phyloP scores from a whole-genome alignment of 2,888 invertebrate species.

The Yponomeuta cagnagella region DNA sequence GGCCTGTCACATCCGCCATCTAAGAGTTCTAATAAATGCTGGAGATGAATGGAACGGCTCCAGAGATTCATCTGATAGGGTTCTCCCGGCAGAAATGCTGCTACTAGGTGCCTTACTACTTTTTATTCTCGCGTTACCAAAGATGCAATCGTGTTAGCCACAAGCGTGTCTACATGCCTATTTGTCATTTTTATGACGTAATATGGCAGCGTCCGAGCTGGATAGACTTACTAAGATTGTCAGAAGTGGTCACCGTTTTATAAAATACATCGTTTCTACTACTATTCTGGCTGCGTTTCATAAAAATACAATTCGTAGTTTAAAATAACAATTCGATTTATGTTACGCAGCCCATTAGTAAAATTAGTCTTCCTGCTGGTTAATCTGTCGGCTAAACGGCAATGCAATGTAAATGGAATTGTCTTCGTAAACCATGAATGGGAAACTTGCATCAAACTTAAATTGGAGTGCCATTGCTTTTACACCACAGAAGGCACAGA shows the following conservation, averaged over 20 bases:
- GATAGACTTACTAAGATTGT: constrained; percentile 16
- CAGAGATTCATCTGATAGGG: constrained; percentile 54
- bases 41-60: constrained; percentile 50
- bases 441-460: too few species aligned
- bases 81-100: constrained; percentile 18
- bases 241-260: constrained; percentile 27
- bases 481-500: too few species aligned
- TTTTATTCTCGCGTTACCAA: constrained; percentile 37
- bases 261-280: background rate
- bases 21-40: constrained; percentile 43
- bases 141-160: constrained; percentile 43
- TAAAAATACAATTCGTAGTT: background rate
- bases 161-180: constrained; percentile 48
- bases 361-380: too few species aligned
- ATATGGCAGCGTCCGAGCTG: constrained; percentile 43
- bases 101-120: constrained; percentile 35
- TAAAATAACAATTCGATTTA: background rate
- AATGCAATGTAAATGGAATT: too few species aligned
- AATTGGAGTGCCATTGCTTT: too few species aligned
- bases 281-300: too few species aligned
- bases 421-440: too few species aligned
- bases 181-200: constrained; percentile 67
- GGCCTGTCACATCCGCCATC: constrained; percentile 50
- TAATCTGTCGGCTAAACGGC: too few species aligned
- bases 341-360: too few species aligned